Evolutionary conservation across 53 echinoderm and acorn worm species (phyloP).

Genomic region (Mesocentrotus franciscanus): DNA sequence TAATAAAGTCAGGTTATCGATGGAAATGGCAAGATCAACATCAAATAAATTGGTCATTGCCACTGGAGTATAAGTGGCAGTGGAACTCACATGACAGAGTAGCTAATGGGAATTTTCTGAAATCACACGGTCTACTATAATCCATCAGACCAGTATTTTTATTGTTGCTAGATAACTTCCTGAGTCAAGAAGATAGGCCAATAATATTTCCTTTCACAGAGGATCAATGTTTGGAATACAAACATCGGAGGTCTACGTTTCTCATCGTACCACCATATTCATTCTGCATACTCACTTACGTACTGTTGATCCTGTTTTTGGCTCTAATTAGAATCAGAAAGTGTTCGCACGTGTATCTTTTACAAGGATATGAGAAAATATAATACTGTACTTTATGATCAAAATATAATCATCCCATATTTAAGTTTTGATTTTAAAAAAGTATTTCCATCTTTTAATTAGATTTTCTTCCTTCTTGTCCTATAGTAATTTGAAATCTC

Average conservation of each 20-base stretch:
- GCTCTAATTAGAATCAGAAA: not conserved
- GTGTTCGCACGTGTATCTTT: not conserved
- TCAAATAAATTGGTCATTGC: slow-evolving; percentile 41
- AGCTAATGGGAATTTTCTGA: slow-evolving; percentile 30
- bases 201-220: slow-evolving; percentile 64
- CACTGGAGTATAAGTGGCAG: not conserved
- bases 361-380: not conserved
- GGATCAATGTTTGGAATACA: slow-evolving; percentile 52
- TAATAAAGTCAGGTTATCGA: not conserved
- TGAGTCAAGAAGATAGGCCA: not conserved
- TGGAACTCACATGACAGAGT: not conserved
- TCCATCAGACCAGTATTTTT: slow-evolving; percentile 3
- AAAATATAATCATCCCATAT: too few species aligned
- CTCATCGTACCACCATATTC: slow-evolving; percentile 33
- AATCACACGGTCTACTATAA: slow-evolving; percentile 41
- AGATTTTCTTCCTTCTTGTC: too few species aligned
- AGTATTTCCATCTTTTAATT: too few species aligned
- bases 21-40: slow-evolving; percentile 1
- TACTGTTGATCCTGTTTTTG: not conserved
- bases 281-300: not conserved
- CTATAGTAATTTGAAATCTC: too few species aligned
- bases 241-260: slow-evolving; percentile 26
- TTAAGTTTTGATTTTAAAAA: too few species aligned
- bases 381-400: not conserved
- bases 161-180: slow-evolving; percentile 56